Base-by-base conservation (phyloP, 2,797 vertebrate genomes). In the Rousettus madagascariensis region DNA sequence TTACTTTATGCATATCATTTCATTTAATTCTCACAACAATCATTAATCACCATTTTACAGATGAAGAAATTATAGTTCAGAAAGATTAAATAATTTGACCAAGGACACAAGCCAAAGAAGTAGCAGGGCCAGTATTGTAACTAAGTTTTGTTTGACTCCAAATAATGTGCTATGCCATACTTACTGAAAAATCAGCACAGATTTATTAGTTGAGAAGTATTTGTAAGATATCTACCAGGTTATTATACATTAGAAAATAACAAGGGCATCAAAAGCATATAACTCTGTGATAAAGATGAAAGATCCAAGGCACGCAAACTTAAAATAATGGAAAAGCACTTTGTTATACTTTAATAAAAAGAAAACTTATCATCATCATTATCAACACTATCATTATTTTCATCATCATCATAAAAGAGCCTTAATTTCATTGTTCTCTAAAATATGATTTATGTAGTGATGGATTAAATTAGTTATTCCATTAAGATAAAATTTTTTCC, bases 301-400 rank as follows among this genome's bases (percentile, higher is more conserved):
- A 2, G 24, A 53, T 43, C 41, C 41, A 77, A n/a, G 6, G 6
- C 24, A n/a, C 2, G 43, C 8, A 59, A 46, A 57, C 28, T 83
- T 57, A 83, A 83, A 93, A 59, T 87, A 49, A 85, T 61, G 12
- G n/a, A 95, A 86, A 92, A 84, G n/a, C 6, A 66, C 7, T 86
- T 71, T 30, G 2, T 74, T 36, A 65, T 49, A 49, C 15, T 49
- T 49, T 49, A 49, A 49, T 49, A 1, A 49, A 49, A 49, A 49
- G 12, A 49, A 49, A 49, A 49, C 15, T 49, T 49, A 49, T 66
- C 30, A 90, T 55, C 33, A 92, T 19, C 28, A 59, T 46, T 13
- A 82, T 17, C 16, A 86, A 9, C 10, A 24, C 38, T 15, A 46
- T 86, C 55, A n/a, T 38, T 28, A 57, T 68, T 68, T 79, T 53